Evolutionary conservation across 2,113 vertebrate genomes (phyloP).

Genomic region (Dasyprocta punctata): DNA sequence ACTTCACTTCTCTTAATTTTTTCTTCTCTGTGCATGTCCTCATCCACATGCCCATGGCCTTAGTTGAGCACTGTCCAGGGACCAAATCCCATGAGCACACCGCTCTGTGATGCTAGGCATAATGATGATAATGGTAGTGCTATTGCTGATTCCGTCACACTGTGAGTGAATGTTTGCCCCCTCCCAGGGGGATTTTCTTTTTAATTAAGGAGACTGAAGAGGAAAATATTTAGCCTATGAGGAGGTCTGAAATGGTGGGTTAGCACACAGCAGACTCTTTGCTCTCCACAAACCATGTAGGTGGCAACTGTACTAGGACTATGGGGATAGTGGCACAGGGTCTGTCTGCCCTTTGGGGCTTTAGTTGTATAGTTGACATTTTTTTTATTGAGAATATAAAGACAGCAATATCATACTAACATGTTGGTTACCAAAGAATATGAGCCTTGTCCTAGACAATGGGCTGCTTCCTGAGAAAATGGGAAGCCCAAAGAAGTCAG

Average conservation of each 20-base stretch:
- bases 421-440: background rate
- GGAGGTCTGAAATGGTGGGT: background rate
- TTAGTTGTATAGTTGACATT: background rate
- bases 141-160: background rate
- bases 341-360: background rate
- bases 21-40: background rate
- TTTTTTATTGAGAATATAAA: background rate
- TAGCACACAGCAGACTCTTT: background rate
- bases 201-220: background rate
- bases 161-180: background rate
- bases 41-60: background rate
- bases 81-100: background rate
- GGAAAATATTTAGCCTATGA: background rate
- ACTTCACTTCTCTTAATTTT: background rate
- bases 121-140: background rate
- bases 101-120: background rate
- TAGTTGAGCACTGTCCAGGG: background rate
- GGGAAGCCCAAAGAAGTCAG: background rate
- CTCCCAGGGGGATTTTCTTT: background rate
- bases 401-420: background rate
- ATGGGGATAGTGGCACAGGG: background rate
- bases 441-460: background rate
- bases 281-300: background rate
- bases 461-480: background rate
- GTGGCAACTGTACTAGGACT: background rate